Base-by-base conservation (phyloP, 2,797 vertebrate genomes). In the Phoebastria nigripes region DNA sequence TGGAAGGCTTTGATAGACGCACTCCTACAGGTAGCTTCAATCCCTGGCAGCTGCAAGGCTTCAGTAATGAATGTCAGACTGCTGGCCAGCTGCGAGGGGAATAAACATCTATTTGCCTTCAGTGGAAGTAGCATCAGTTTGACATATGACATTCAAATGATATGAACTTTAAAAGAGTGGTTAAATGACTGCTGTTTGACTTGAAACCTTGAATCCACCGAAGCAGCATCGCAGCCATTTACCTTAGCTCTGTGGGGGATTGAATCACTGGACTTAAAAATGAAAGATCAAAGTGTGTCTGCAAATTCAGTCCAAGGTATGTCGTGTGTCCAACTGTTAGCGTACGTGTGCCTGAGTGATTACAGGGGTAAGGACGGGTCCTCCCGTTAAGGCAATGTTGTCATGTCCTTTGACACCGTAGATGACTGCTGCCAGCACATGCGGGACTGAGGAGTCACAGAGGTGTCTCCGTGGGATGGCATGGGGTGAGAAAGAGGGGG, bases 81-180 rank as follows among this genome's bases (percentile, higher is more conserved):
- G 88, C 91, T 71, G 94, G 88, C 94, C 95, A 96, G 96, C 94
- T 96, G 93, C 1, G 82, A 95, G 86, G 83, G 94, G 94, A 95
- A 96, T 96, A 95, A 94, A 95, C 94, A 96, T 35, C 93, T 91
- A 96, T 95, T 96, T 89, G 90, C 93, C 91, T 91, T 94, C 66
- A 46, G 72, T 82, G 70, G 67, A 95, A 93, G 90, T 6, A 92
- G 87, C 88, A 90, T 90, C 87, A 55, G 87, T 90, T 87, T 96
- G 96, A 96, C 96, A 94, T 49, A 93, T 93, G 95, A 94, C 96
- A 95, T 96, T 96, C 96, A 96, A 96, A 94, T 93, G 85, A 93
- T 93, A 90, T 6, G 59, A 95, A 92, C 93, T 89, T 94, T 90
- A 70, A 54, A 94, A 94, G 90, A 42, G 73, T 94, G 88, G 80